Evolutionary conservation across 2,888 invertebrate species (phyloP).

Genomic region (Acronicta leporina): DNA sequence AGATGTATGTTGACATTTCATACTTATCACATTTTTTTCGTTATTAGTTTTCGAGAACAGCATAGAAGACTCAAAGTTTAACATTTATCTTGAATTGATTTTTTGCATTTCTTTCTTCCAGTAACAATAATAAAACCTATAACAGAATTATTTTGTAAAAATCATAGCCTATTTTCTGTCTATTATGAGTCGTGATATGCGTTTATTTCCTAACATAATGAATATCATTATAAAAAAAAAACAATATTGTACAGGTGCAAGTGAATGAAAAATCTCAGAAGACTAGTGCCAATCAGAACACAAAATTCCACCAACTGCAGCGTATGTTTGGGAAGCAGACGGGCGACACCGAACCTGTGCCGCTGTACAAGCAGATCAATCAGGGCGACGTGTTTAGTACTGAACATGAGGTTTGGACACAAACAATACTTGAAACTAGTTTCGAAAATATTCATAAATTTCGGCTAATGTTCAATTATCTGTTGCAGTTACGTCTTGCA

Average conservation of each 20-base stretch:
- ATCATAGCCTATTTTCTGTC: no score
- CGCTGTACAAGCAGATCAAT: constrained; percentile 89
- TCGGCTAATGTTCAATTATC: neutral
- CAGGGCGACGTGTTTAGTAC: constrained; percentile 90
- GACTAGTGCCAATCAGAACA: constrained; percentile 93
- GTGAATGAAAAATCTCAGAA: constrained; percentile 92
- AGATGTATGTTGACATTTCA: constrained; percentile 28
- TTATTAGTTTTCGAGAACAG: no score
- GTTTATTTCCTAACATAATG: no score
- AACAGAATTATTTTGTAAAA: no score
- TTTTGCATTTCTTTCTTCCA: no score
- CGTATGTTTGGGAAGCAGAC: constrained; percentile 92
- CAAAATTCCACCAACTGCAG: constrained; percentile 94
- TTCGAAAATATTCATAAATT: neutral
- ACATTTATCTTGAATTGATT: no score
- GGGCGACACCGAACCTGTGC: constrained; percentile 81
- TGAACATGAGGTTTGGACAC: constrained; percentile 86
- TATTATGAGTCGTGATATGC: no score
- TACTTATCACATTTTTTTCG: neutral
- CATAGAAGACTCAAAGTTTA: no score
- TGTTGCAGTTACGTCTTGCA: constrained; percentile 91
- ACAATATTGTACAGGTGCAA: constrained; percentile 57
- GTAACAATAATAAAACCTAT: no score
- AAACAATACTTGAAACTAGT: neutral
- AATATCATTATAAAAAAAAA: no score